A percentile compares a stretch with the other conserved stretches of the same genome.
phyloP scores from a whole-genome alignment of 2,888 invertebrate species.

The Sinodicranocentrus sp. region DNA sequence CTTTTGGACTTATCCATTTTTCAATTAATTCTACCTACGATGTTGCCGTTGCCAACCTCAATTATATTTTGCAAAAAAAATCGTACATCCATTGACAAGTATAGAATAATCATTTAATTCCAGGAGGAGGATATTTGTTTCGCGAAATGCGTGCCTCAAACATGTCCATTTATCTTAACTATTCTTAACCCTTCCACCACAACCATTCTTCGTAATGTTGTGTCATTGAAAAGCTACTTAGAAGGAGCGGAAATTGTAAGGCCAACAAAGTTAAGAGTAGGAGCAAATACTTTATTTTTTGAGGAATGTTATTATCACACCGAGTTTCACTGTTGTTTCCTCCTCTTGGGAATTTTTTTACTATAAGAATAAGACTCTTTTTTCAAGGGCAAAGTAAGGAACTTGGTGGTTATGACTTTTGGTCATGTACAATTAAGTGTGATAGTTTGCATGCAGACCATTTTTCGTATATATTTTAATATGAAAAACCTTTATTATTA shows the following conservation, averaged over 20 bases:
- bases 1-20: no score
- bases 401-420: constrained; percentile 1
- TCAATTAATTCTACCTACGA: no score
- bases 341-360: constrained; percentile 6
- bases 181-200: no score
- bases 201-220: background rate
- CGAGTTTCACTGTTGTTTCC: background rate
- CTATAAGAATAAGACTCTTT: background rate
- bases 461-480: background rate
- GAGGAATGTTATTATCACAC: no score
- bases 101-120: no score
- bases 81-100: no score
- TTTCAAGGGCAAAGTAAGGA: constrained; percentile 14
- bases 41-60: no score
- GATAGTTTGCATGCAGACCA: background rate
- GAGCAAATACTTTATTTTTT: background rate
- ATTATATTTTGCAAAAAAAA: no score
- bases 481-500: background rate
- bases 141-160: no score
- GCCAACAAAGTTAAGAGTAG: no score
- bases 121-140: no score
- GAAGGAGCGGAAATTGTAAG: constrained; percentile 7
- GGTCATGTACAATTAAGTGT: background rate
- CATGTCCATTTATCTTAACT: no score
- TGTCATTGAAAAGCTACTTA: background rate